Evolutionary conservation across 2,888 invertebrate species (phyloP).

Genomic region (Amblyjoppa proteus): DNA sequence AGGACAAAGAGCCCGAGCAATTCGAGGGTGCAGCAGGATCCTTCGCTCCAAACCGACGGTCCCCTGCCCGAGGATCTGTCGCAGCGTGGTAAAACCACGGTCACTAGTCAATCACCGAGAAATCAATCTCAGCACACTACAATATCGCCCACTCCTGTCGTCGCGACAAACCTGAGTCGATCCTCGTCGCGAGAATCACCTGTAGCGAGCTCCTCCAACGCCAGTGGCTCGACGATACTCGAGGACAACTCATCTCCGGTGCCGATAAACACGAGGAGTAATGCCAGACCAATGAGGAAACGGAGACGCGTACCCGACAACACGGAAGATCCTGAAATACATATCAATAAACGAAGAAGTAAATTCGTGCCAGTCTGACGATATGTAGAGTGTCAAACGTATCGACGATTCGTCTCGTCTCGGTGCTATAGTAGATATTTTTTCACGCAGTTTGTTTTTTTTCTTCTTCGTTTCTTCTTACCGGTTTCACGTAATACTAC

Average conservation of each 20-base stretch:
- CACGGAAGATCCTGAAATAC: conserved; percentile 70
- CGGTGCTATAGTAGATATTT: conserved; percentile 46
- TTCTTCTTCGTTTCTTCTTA: conserved; percentile 12
- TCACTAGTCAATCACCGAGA: conserved; percentile 44
- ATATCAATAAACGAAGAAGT: conserved; percentile 72
- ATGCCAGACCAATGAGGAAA: conserved; percentile 71
- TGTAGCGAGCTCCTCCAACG: conserved; percentile 33
- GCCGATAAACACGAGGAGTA: conserved; percentile 30
- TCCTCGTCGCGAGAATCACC: conserved; percentile 50
- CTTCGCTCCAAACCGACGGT: conserved; percentile 53
- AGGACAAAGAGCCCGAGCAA: conserved; percentile 56
- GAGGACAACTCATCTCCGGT: conserved; percentile 17
- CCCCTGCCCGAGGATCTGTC: conserved; percentile 68
- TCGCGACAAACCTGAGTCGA: background rate
- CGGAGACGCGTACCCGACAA: conserved; percentile 71
- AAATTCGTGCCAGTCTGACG: conserved; percentile 75
- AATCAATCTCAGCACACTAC: conserved; percentile 13
- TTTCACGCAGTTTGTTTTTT: conserved; percentile 18
- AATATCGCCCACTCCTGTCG: conserved; percentile 3
- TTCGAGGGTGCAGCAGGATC: conserved; percentile 48
- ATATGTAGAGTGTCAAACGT: conserved; percentile 5
- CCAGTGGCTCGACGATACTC: background rate
- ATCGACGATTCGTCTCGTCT: conserved; percentile 13
- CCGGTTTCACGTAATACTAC: background rate
- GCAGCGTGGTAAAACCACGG: conserved; percentile 57